These are phyloP conservation scores for Chelonus insularis DNA, from an alignment of 1,140 invertebrate species.

Conservation along the genomic window DNA sequence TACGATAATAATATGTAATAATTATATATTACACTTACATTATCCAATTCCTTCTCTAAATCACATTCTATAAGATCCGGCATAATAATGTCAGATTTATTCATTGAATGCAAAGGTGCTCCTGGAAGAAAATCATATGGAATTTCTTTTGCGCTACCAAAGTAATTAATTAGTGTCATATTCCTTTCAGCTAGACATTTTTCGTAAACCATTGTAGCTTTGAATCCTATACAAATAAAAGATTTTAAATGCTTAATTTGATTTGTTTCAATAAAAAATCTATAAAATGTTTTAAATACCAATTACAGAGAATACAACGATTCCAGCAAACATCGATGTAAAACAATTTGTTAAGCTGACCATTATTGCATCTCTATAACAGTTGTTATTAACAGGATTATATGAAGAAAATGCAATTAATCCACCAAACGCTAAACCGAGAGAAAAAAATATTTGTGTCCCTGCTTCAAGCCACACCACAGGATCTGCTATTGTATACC, in stretches of 20 bases:
- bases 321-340: slow-evolving; percentile 96
- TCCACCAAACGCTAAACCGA: slow-evolving; percentile 93
- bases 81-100: slow-evolving; percentile 65
- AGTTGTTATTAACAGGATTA: slow-evolving; percentile 95
- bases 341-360: slow-evolving; percentile 93
- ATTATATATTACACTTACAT: slow-evolving; percentile 66
- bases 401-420: slow-evolving; percentile 94
- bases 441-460: slow-evolving; percentile 96
- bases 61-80: slow-evolving; percentile 75
- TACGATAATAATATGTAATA: neutral
- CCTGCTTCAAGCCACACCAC: slow-evolving; percentile 96
- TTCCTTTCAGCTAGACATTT: slow-evolving; percentile 72
- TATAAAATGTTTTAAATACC: too few species aligned
- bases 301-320: slow-evolving; percentile 97
- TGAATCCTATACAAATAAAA: slow-evolving; percentile 82
- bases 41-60: slow-evolving; percentile 83
- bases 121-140: slow-evolving; percentile 61
- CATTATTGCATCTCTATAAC: slow-evolving; percentile 90
- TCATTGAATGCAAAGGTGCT: slow-evolving; percentile 61
- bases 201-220: slow-evolving; percentile 83
- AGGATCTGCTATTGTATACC: slow-evolving; percentile 71
- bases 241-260: too few species aligned
- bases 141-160: slow-evolving; percentile 59
- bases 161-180: slow-evolving; percentile 62
- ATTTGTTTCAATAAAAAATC: too few species aligned